phyloP scores from a whole-genome alignment of 2,888 invertebrate genomes.

The Ophion obscuratus region DNA sequence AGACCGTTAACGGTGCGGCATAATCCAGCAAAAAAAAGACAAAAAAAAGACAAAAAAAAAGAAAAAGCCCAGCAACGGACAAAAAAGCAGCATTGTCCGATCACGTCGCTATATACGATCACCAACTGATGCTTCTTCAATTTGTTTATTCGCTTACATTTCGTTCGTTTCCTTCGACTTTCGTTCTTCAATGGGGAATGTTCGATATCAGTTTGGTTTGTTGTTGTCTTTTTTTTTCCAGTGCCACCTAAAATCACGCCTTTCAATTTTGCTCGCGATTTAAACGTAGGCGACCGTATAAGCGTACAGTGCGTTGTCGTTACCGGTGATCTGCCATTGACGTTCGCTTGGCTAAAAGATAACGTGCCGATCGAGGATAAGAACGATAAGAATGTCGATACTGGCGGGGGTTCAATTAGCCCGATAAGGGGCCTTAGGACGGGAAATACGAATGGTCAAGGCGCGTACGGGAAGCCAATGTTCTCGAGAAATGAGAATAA shows the following conservation, averaged over 20 bases:
- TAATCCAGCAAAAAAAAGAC: slow-evolving; percentile 1
- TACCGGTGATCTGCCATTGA: slow-evolving; percentile 88
- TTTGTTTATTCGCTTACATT: slow-evolving; percentile 25
- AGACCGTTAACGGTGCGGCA: slow-evolving; percentile 4
- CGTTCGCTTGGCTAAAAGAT: slow-evolving; percentile 88
- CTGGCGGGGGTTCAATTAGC: slow-evolving; percentile 36
- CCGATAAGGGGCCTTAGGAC: slow-evolving; percentile 38
- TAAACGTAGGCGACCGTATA: slow-evolving; percentile 87
- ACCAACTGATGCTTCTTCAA: slow-evolving; percentile 16
- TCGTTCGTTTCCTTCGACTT: neutral
- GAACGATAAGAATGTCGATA: slow-evolving; percentile 70
- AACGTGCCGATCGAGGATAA: slow-evolving; percentile 83
- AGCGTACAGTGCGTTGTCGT: slow-evolving; percentile 87
- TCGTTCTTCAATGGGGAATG: slow-evolving; percentile 61
- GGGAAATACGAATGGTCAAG: slow-evolving; percentile 45
- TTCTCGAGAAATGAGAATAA: slow-evolving; percentile 60
- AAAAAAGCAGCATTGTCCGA: slow-evolving; percentile 7
- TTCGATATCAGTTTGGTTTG: slow-evolving; percentile 63
- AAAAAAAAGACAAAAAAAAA: slow-evolving; percentile 25
- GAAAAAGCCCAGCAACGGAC: slow-evolving; percentile 9
- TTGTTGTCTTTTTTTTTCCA: slow-evolving; percentile 77
- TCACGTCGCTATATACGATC: slow-evolving; percentile 22
- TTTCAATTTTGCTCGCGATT: slow-evolving; percentile 87
- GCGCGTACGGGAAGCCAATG: slow-evolving; percentile 24
- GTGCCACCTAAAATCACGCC: slow-evolving; percentile 88